Evolutionary conservation across 2,888 invertebrate genomes (phyloP), one percentile per base, ranked within the genome.

Genomic region (Sinodicranocentrus sp.): DNA sequence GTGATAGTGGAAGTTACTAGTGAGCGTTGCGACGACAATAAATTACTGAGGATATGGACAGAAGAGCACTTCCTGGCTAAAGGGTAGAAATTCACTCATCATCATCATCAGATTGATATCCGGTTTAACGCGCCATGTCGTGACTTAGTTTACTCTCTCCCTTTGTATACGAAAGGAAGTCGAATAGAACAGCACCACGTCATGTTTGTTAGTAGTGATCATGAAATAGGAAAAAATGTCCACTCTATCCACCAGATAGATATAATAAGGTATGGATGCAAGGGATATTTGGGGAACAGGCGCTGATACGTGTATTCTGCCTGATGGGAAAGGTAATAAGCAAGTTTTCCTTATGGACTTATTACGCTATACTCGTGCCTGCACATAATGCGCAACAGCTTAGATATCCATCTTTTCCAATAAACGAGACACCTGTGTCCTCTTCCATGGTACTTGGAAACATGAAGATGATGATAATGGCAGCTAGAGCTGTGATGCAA

Each of bases 71-170:
- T 79, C 71, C 79, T 71, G 71, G 79, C 72, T 70, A 61, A 48
- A 70, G 61, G 59, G 39, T 70, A 48, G 59, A 79, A 79, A 79
- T 71, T 79, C 44, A 72, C 71, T 79, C 71, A 63, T 71, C 79
- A 77, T 77, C 76, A 67, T 68, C 78, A 79, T 79, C 70, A 61
- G 71, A 72, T 79, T 79, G 79, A 79, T 79, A 79, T 79, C 79
- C 79, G 79, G 79, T 79, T 78, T 78, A 61, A 25, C 48, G 78
- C 57, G 59, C 61, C 78, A 33, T 78, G 78, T 44, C 78, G 78
- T 78, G 78, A 78, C 70, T 78, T 59, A 61, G 26, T 68, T 10
- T 25, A n/a, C 67, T 17, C 2, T 10, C 28, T 28, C 26, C 28
- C 57, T 19, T 2, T 28, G 28, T 57, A 17, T 71, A 19, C n/a